Conservation (phyloP, 1,140 invertebrate genomes). For the Atta colombica region DNA sequence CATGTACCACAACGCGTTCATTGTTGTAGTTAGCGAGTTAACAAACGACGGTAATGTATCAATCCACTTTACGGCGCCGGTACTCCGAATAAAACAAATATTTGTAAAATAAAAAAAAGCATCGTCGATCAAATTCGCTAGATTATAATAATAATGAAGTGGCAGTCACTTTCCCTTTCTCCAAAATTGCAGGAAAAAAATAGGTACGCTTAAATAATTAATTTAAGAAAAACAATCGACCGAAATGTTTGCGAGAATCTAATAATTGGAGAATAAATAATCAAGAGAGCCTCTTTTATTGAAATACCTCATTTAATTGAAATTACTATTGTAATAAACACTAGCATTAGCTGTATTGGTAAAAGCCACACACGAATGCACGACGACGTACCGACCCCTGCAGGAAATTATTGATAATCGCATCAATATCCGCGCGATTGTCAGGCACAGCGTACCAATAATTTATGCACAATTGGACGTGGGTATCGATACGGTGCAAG, state of each 20-base stretch:
- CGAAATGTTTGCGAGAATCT: background rate
- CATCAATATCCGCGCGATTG: conserved; percentile 84
- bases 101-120: conserved; percentile 4
- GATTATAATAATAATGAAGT: background rate
- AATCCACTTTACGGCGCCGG: conserved; percentile 46
- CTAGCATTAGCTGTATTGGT: background rate
- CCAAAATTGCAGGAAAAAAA: background rate
- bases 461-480: conserved; percentile 82
- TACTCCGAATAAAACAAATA: conserved; percentile 1
- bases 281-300: too few relatives aligned
- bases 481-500: conserved; percentile 78
- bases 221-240: background rate
- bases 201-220: background rate
- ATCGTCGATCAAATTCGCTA: background rate
- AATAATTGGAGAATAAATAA: background rate
- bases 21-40: conserved; percentile 61
- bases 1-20: conserved; percentile 44
- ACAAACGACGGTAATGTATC: conserved; percentile 59
- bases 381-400: conserved; percentile 61
- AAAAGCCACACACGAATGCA: conserved; percentile 50
- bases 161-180: background rate
- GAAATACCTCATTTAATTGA: background rate
- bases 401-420: conserved; percentile 84
- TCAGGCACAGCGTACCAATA: conserved; percentile 78
- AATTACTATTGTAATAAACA: background rate